These are phyloP conservation scores for Dorcus hopei DNA, from an alignment of 2,888 invertebrate genomes.

Conservation along the genomic window DNA sequence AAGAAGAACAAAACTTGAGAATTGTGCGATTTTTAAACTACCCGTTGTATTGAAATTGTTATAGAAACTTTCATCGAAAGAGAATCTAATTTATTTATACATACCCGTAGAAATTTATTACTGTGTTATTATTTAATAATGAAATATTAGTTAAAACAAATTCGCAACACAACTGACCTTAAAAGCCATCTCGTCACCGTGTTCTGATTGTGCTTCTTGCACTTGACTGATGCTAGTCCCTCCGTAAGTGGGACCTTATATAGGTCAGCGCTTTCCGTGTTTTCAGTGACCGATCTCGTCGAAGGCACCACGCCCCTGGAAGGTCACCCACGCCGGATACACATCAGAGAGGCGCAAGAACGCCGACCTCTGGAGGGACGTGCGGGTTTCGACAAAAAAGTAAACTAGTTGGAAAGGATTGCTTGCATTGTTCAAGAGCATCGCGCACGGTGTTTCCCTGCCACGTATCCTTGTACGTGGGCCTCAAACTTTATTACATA, in stretches of 20 bases:
- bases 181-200: conserved; percentile 20
- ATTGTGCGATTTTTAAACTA: no score
- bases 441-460: no score
- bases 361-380: not conserved
- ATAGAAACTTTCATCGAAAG: no score
- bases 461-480: no score
- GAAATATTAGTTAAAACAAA: not conserved
- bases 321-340: conserved; percentile 22
- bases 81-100: not conserved
- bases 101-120: not conserved
- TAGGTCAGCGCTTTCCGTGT: conserved; percentile 23
- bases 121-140: not conserved
- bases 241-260: conserved; percentile 24
- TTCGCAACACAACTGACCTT: conserved; percentile 18
- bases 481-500: no score
- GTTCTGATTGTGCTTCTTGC: conserved; percentile 10
- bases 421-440: not conserved
- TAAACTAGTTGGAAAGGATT: not conserved
- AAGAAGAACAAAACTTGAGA: no score
- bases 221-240: conserved; percentile 18
- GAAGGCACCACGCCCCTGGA: conserved; percentile 24
- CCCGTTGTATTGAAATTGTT: no score
- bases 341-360: not conserved
- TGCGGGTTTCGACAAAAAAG: not conserved
- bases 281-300: conserved; percentile 13